Base-by-base conservation (phyloP, 2,888 invertebrate genomes). In the Hirtodrosophila confusa region DNA sequence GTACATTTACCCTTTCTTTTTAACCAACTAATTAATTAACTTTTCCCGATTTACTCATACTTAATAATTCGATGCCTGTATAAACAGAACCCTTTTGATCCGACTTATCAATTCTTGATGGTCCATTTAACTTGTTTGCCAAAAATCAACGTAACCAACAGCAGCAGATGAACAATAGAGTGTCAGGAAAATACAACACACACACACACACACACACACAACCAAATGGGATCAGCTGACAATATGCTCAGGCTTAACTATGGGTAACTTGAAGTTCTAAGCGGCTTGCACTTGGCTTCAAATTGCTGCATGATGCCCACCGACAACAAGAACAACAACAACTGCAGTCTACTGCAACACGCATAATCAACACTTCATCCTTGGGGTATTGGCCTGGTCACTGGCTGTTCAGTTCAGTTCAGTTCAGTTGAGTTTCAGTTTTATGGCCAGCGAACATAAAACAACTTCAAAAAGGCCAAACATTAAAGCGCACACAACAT, bases 401-500 rank as follows among this genome's bases (percentile, higher is more conserved):
- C 44, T 58, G 43, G 39, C n/a, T 29, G 33, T 11, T 31, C 51
- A 36, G 17, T 36, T 29, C 35, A 36, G 17, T 36, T 29, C 35
- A 12, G 41, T 75, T 64, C 40, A 31, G 31, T 37, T 45, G 11
- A 24, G 37, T 49, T 54, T 27, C 29, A 12, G 29, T 65, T 66
- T 74, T 84, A 76, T 85, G 85, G 79, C 55, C 82, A 82, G 47
- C 64, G 43, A 72, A 70, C 68, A 70, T 69, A 66, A 72, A 73
- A 50, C 80, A 83, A 80, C 83, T 73, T 68, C 58, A 68, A 67
- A 80, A 65, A 68, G 71, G 53, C 62, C 36, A 69, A 74, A 79
- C 86, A 82, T 79, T 71, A 76, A 82, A 82, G 79, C 79, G 65
- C 85, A 79, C 79, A 78, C 74, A 71, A 78, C 78, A 85, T 78